A percentile compares a stretch with the other conserved stretches of the same genome.
These are phyloP conservation scores for Pangasius mekongensis DNA, from an alignment of 2,797 vertebrate species.

Conservation along the genomic window DNA sequence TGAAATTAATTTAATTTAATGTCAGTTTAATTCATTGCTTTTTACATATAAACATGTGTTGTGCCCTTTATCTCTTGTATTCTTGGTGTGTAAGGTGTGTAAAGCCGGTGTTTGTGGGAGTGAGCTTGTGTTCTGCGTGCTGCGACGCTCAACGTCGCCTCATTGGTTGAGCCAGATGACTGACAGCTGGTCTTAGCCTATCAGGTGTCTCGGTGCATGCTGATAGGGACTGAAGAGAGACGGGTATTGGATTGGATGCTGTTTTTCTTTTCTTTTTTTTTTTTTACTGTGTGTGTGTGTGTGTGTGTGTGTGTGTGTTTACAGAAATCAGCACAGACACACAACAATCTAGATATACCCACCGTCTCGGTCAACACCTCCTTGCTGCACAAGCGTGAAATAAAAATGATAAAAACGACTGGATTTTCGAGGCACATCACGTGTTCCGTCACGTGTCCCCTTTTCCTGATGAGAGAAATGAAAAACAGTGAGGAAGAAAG, in stretches of 20 bases:
- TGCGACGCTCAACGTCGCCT: slow-evolving; percentile 39
- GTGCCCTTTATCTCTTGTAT: background rate
- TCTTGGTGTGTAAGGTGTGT: slow-evolving; percentile 22
- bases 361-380: slow-evolving; percentile 31
- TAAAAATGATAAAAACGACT: slow-evolving; percentile 27
- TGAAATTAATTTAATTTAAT: background rate
- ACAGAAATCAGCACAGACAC: slow-evolving; percentile 56
- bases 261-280: background rate
- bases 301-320: slow-evolving; percentile 52
- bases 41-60: background rate
- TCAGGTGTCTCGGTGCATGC: slow-evolving; percentile 51
- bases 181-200: slow-evolving; percentile 64
- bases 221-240: slow-evolving; percentile 53
- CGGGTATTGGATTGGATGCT: slow-evolving; percentile 60
- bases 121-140: slow-evolving; percentile 40
- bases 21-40: background rate
- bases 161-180: slow-evolving; percentile 61
- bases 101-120: slow-evolving; percentile 27
- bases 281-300: slow-evolving; percentile 14
- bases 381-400: background rate
- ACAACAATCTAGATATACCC: slow-evolving; percentile 55
- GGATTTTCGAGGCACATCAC: slow-evolving; percentile 25
- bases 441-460: background rate
- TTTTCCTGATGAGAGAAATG: background rate
- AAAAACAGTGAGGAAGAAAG: slow-evolving; percentile 24